These are phyloP conservation scores for Cromileptes altivelis DNA, from an alignment of 2,113 vertebrate species.

Conservation along the genomic window DNA sequence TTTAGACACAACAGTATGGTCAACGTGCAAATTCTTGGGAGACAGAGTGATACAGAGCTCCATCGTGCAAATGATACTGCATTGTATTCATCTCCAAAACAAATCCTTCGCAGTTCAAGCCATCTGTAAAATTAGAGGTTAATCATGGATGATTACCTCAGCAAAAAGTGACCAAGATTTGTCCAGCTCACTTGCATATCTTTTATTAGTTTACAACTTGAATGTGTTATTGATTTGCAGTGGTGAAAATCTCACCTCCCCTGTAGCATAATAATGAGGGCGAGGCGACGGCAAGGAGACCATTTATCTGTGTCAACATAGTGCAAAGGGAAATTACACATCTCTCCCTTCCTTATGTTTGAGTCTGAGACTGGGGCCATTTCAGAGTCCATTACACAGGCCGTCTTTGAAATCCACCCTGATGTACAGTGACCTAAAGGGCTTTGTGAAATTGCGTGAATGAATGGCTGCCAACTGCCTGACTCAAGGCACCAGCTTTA, in stretches of 20 bases:
- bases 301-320: constrained; percentile 64
- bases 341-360: constrained; percentile 23
- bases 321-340: constrained; percentile 46
- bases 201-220: constrained; percentile 49
- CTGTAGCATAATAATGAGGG: constrained; percentile 62
- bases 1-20: neutral
- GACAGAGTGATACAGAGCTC: neutral
- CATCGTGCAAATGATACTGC: neutral
- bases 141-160: constrained; percentile 54
- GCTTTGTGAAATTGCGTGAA: constrained; percentile 32
- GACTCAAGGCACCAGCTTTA: constrained; percentile 37
- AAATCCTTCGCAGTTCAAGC: constrained; percentile 22
- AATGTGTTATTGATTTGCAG: constrained; percentile 67
- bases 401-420: constrained; percentile 43
- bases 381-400: constrained; percentile 45
- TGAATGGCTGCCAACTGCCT: constrained; percentile 27
- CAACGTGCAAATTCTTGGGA: neutral
- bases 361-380: constrained; percentile 28
- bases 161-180: constrained; percentile 28
- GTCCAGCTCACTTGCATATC: constrained; percentile 40
- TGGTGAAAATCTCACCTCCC: constrained; percentile 46
- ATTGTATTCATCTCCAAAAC: constrained; percentile 31
- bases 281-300: constrained; percentile 28
- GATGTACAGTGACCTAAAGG: constrained; percentile 33
- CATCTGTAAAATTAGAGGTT: constrained; percentile 57